Conservation (phyloP, 1,140 invertebrate genomes). For the Drosophila arawakana region DNA sequence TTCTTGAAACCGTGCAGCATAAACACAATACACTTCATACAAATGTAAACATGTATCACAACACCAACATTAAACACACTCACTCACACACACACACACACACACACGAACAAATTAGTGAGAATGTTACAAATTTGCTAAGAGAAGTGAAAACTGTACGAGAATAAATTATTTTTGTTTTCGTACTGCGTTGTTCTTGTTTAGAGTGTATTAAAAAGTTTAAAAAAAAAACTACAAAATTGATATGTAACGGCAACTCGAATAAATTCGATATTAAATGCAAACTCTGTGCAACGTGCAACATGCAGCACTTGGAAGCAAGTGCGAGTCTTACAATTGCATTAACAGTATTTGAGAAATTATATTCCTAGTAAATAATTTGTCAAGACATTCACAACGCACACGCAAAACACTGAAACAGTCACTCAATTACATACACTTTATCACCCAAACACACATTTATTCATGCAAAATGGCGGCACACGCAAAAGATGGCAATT, state of each 20-base stretch:
- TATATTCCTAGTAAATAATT: slow-evolving; percentile 74
- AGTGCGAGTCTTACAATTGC: slow-evolving; percentile 5
- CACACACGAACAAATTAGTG: not conserved
- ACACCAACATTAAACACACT: not conserved
- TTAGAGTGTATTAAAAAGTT: slow-evolving; percentile 51
- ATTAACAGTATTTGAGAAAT: slow-evolving; percentile 44
- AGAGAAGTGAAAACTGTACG: slow-evolving; percentile 1
- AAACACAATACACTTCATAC: slow-evolving; percentile 4
- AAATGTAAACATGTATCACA: slow-evolving; percentile 4
- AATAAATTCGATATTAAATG: slow-evolving; percentile 10
- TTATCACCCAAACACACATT: slow-evolving; percentile 9
- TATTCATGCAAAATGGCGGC: slow-evolving; percentile 1
- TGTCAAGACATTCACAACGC: slow-evolving; percentile 55
- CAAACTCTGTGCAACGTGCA: slow-evolving; percentile 13
- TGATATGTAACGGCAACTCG: slow-evolving; percentile 17
- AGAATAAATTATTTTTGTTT: slow-evolving; percentile 38
- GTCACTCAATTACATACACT: slow-evolving; percentile 3
- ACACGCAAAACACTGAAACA: slow-evolving; percentile 16
- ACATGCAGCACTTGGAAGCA: slow-evolving; percentile 5
- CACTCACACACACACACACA: slow-evolving; percentile 16
- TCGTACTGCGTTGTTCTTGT: slow-evolving; percentile 61
- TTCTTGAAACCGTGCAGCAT: not conserved
- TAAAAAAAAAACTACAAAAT: slow-evolving; percentile 22
- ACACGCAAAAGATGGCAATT: not conserved
- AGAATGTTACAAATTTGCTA: slow-evolving; percentile 12